Base-by-base conservation (phyloP, 2,888 invertebrate genomes). In the Hyalella azteca region DNA sequence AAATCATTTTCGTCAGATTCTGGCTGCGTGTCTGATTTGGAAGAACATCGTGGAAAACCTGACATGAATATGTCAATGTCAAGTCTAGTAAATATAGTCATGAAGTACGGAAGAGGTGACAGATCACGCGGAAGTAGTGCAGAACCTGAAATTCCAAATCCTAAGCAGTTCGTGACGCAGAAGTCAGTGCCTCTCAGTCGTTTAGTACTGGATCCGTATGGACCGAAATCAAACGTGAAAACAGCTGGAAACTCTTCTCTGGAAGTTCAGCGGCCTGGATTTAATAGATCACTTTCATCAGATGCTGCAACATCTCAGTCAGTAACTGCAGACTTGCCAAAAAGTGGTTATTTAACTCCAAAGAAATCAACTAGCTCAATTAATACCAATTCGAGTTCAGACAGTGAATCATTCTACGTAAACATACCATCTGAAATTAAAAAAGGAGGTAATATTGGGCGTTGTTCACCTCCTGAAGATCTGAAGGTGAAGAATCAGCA, bases 1-100 rank as follows among this genome's bases (percentile, higher is more conserved):
- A 81, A 83, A 41, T 81, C 81, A 3, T 59, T 81, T 7, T 83
- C 83, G 32, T 76, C 79, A 11, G 83, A 83, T 40, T 83, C 83
- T 4, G 83, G 83, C 7, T 79, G 79, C 29, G 77, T 77, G 13
- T 81, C 79, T 29, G 81, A 79, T 11, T 41, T 36, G 4, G 78
- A 79, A 32, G 80, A 80, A 2, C 50, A 29, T 15, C 22, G 29
- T 29, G 41, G 73, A 4, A 40, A 50, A n/a, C 36, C 78, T 22
- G 39, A 36, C 7, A 78, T 49, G 32, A 36, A 45, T 26, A 80
- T 82, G 77, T 82, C 82, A 3, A 82, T 82, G 82, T 59, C 73
- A 5, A 82, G 82, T 41, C 41, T 82, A 5, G 41, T 82, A 26
- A 80, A 79, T 49, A 32, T 49, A 4, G 39, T 82, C 40, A 73